Evolutionary conservation across 2,797 vertebrate species (phyloP).

Genomic region (Rhynchonycteris naso): DNA sequence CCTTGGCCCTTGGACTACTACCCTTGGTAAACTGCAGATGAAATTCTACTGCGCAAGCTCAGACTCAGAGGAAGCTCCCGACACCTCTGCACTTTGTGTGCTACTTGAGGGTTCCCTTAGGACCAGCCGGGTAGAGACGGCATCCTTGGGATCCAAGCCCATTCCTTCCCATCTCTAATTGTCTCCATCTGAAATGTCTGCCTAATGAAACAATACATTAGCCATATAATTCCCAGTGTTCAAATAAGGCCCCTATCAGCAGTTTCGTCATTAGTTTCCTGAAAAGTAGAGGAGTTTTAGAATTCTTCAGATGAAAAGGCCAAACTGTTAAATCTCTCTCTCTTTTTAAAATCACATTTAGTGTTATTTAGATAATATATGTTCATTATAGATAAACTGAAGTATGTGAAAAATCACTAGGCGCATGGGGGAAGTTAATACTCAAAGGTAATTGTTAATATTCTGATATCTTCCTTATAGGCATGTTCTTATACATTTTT

Average conservation of each 20-base stretch:
- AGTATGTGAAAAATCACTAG: neutral
- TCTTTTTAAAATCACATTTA: neutral
- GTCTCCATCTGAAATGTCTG: neutral
- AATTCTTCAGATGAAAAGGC: neutral
- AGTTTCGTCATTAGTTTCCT: neutral
- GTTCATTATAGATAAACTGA: neutral
- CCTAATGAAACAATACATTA: neutral
- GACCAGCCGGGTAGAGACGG: neutral
- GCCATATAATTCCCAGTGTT: neutral
- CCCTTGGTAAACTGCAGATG: neutral
- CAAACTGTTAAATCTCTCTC: neutral
- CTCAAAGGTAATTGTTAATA: neutral
- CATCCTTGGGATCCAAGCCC: neutral
- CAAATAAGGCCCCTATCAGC: neutral
- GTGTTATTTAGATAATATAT: neutral
- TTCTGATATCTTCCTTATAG: neutral
- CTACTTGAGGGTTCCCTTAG: neutral
- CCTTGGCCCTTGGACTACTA: neutral
- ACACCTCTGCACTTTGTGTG: neutral
- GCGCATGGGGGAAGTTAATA: neutral
- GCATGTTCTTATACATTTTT: neutral
- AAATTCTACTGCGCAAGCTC: neutral
- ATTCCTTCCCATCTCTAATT: neutral
- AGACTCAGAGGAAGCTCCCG: neutral
- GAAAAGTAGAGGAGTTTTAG: neutral